Evolutionary conservation across 2,113 vertebrate genomes (phyloP).

Genomic region (Climacteris rufus): DNA sequence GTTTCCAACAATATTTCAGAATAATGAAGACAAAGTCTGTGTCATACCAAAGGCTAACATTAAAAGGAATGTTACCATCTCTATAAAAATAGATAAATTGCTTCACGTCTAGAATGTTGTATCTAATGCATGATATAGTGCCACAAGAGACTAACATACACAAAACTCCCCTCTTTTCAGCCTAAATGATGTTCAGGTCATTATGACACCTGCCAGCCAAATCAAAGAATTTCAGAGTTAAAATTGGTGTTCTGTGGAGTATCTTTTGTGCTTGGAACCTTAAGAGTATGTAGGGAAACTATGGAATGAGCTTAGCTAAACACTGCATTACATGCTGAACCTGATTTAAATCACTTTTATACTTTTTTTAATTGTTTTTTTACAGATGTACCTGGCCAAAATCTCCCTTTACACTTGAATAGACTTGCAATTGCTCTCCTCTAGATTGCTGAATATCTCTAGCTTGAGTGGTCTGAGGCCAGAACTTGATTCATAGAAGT

Average conservation of each 20-base stretch:
- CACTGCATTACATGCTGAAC: not conserved
- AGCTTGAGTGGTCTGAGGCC: not conserved
- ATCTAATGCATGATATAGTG: not conserved
- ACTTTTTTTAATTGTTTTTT: not conserved
- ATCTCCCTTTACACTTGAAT: not conserved
- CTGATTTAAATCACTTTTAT: not conserved
- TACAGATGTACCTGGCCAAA: not conserved
- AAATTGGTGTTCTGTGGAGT: not conserved
- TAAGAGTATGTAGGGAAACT: not conserved
- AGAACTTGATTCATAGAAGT: not conserved
- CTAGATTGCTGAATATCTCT: not conserved
- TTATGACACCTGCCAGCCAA: not conserved
- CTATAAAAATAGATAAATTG: slow-evolving; percentile 35
- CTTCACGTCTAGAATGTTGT: not conserved
- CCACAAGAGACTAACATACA: not conserved
- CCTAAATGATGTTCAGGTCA: not conserved
- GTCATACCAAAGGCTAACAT: slow-evolving; percentile 67
- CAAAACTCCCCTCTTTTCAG: not conserved
- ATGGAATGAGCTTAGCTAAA: not conserved
- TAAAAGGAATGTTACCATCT: slow-evolving; percentile 71
- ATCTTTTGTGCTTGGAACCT: not conserved
- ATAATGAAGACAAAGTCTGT: slow-evolving; percentile 84
- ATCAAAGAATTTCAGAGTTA: not conserved
- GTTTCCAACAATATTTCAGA: slow-evolving; percentile 63
- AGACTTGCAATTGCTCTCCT: not conserved